Evolutionary conservation across 2,888 invertebrate species (phyloP).

Genomic region (Ochlodes sylvanus): DNA sequence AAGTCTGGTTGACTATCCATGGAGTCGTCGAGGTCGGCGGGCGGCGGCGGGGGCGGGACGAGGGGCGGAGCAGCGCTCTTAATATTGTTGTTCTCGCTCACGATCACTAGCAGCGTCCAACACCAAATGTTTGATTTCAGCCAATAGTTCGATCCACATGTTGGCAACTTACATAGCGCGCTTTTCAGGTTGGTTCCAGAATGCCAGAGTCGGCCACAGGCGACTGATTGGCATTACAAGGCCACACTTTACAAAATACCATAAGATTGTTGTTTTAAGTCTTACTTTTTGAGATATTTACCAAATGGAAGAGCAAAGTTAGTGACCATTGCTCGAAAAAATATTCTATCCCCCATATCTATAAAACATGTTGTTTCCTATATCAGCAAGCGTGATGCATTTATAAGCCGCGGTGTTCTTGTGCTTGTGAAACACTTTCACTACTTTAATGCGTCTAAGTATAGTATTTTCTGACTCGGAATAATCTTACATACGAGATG

Average conservation of each 20-base stretch:
- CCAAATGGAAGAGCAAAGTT: too few relatives aligned
- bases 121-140: slow-evolving; percentile 48
- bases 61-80: slow-evolving; percentile 73
- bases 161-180: slow-evolving; percentile 17
- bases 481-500: too few relatives aligned
- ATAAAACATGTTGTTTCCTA: too few relatives aligned
- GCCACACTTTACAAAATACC: neutral
- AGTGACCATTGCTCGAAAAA: too few relatives aligned
- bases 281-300: too few relatives aligned
- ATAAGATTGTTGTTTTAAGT: too few relatives aligned
- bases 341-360: too few relatives aligned
- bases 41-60: slow-evolving; percentile 83
- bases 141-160: slow-evolving; percentile 37
- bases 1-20: slow-evolving; percentile 76
- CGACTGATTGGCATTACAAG: neutral
- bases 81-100: slow-evolving; percentile 70
- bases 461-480: too few relatives aligned
- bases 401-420: too few relatives aligned
- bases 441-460: too few relatives aligned
- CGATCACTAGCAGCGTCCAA: slow-evolving; percentile 73
- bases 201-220: neutral
- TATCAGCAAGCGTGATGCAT: too few relatives aligned
- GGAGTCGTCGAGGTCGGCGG: slow-evolving; percentile 63
- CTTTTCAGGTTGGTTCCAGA: slow-evolving; percentile 18
- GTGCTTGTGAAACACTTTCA: too few relatives aligned